These are phyloP conservation scores for Taeniopygia guttata DNA, from an alignment of 2,797 vertebrate genomes.

Conservation along the genomic window DNA sequence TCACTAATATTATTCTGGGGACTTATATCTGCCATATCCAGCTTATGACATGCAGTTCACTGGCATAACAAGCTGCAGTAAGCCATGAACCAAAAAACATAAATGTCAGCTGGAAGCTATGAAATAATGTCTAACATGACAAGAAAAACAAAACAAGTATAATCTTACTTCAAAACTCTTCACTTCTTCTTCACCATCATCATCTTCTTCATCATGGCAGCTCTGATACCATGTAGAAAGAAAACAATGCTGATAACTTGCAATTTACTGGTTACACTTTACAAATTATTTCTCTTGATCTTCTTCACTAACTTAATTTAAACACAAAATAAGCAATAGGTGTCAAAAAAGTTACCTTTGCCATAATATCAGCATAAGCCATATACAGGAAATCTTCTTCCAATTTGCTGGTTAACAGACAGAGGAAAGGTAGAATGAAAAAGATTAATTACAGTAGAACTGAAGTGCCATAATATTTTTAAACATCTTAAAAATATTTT, in stretches of 20 bases:
- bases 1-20: conserved; percentile 25
- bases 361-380: conserved; percentile 98
- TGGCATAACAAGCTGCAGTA: conserved; percentile 67
- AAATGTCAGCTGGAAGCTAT: conserved; percentile 68
- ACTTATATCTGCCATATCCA: conserved; percentile 40
- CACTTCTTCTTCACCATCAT: conserved; percentile 90
- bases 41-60: conserved; percentile 70
- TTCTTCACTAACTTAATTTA: not conserved
- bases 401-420: conserved; percentile 83
- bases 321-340: not conserved
- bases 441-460: not conserved
- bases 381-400: conserved; percentile 95
- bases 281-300: not conserved
- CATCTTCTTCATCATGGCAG: conserved; percentile 94
- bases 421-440: not conserved
- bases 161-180: conserved; percentile 94
- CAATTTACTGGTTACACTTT: not conserved
- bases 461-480: not conserved
- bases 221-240: conserved; percentile 77
- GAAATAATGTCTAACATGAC: conserved; percentile 57
- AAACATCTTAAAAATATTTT: not conserved
- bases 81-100: conserved; percentile 74
- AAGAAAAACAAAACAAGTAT: conserved; percentile 6
- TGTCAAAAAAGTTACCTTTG: conserved; percentile 81
- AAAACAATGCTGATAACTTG: not conserved